A percentile compares a stretch with the other conserved stretches of the same genome.
phyloP scores from a whole-genome alignment of 64 coral and sea anemone species.

The Dendrophyllia cribrosa region DNA sequence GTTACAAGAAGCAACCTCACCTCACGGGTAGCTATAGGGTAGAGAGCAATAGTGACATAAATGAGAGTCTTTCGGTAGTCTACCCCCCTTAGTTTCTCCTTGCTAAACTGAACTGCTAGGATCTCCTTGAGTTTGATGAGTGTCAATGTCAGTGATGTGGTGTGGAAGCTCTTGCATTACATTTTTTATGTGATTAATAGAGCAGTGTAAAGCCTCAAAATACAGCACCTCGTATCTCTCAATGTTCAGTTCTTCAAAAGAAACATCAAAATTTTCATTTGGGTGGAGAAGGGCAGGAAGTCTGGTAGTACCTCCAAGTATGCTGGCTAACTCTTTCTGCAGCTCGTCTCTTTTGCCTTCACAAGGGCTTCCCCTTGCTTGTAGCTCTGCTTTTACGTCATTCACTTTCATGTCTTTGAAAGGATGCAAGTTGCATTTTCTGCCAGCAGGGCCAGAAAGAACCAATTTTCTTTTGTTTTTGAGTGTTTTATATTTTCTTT shows the following conservation, averaged over 20 bases:
- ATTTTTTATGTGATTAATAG: slow-evolving; percentile 50
- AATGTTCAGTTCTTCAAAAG: slow-evolving; percentile 12
- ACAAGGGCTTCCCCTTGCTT: neutral
- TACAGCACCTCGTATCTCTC: slow-evolving; percentile 51
- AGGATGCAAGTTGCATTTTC: neutral
- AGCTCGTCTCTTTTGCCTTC: slow-evolving; percentile 8
- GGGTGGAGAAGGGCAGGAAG: slow-evolving; percentile 34
- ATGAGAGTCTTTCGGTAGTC: slow-evolving; percentile 31
- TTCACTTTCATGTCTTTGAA: slow-evolving; percentile 43
- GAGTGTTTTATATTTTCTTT: slow-evolving; percentile 33
- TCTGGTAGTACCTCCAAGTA: slow-evolving; percentile 48
- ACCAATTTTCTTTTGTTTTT: neutral
- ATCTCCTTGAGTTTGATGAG: slow-evolving; percentile 31
- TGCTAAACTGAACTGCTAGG: neutral
- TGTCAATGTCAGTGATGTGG: slow-evolving; percentile 44
- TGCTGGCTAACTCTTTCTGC: slow-evolving; percentile 10
- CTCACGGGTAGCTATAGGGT: neutral
- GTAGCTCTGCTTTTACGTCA: slow-evolving; percentile 29
- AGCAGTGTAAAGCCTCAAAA: slow-evolving; percentile 56
- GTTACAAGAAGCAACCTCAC: neutral
- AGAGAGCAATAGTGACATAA: slow-evolving; percentile 6
- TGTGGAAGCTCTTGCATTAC: slow-evolving; percentile 29
- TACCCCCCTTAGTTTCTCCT: slow-evolving; percentile 31
- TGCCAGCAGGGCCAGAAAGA: neutral
- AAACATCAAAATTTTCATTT: neutral